Evolutionary conservation across 2,113 vertebrate species (phyloP), one percentile per base, ranked within the genome.

Genomic region (Hemiprocne comata): DNA sequence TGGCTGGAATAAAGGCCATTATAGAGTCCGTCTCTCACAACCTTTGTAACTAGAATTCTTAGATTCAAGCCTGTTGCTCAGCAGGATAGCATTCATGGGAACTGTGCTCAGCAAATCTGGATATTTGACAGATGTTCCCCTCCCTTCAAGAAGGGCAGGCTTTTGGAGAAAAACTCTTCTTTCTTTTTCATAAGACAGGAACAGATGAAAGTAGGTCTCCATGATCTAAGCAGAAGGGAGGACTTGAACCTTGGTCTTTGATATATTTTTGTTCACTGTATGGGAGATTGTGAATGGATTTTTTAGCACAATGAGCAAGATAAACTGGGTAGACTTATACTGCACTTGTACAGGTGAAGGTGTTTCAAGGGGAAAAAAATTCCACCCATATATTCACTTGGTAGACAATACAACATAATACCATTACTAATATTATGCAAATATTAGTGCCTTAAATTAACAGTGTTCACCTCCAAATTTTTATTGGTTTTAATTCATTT

Each of bases 401-500:
- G 25, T 13, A 91, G 13, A 17, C 58, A 62, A 51, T 33, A 50
- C 6, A 44, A 33, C 11, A 21, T 11, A 58, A 61, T 61, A 62
- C 8, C 10, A 28, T 36, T 70, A 44, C 3, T 33, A 78, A 70
- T 17, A 25, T 38, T 67, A 38, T 15, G 11, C 4, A 92, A 70
- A 53, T 76, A 85, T 28, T 50, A 73, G 3, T 36, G 25, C 8
- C 29, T 82, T 38, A 34, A 81, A 60, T 58, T 66, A 73, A 17
- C 29, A 71, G 8, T 38, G 12, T 55, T 84, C 54, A 72, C 0
- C 1, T 5, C 1, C 3, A 4, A 29, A 1, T 13, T 7, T 28
- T 23, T 18, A 21, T 51, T 11, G 2, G 23, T 11, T 38, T 11
- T 21, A 51, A 25, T 26, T 54, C 10, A 9, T 25, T 19, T 16